These are phyloP conservation scores for Pomatostomus ruficeps DNA, from an alignment of 2,113 vertebrate species.

Conservation along the genomic window DNA sequence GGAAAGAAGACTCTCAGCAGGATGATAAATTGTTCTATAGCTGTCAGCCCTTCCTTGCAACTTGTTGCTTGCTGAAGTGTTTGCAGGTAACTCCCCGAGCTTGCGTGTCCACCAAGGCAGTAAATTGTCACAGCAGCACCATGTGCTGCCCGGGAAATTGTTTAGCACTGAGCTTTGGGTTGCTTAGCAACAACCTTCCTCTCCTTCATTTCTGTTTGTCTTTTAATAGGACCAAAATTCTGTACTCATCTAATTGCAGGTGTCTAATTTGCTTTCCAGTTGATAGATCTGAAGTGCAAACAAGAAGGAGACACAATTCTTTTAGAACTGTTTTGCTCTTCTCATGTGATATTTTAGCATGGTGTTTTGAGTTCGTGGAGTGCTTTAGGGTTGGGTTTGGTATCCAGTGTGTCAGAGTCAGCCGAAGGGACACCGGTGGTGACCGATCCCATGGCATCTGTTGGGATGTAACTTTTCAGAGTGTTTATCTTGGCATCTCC, in stretches of 20 bases:
- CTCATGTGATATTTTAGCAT: fast-evolving
- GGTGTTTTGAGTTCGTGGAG: neutral
- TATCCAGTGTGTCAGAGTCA: neutral
- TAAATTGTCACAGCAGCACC: neutral
- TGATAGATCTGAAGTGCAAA: neutral
- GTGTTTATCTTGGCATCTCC: neutral
- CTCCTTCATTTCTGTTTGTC: neutral
- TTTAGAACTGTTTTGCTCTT: neutral
- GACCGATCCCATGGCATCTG: fast-evolving
- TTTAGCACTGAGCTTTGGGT: neutral
- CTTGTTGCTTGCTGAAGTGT: neutral
- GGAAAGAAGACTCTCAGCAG: neutral
- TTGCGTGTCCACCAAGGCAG: fast-evolving
- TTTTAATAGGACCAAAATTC: neutral
- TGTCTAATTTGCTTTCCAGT: neutral
- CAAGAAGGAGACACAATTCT: neutral
- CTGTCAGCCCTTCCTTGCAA: neutral
- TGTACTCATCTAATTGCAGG: neutral
- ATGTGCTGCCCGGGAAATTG: neutral
- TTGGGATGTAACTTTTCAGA: neutral
- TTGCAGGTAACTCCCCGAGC: neutral
- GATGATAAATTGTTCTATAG: neutral
- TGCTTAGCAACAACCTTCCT: conserved; percentile 1
- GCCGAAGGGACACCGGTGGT: neutral
- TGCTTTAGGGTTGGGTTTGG: neutral